Conservation (phyloP, 2,888 invertebrate species). For the Drosophila hamatofila region DNA sequence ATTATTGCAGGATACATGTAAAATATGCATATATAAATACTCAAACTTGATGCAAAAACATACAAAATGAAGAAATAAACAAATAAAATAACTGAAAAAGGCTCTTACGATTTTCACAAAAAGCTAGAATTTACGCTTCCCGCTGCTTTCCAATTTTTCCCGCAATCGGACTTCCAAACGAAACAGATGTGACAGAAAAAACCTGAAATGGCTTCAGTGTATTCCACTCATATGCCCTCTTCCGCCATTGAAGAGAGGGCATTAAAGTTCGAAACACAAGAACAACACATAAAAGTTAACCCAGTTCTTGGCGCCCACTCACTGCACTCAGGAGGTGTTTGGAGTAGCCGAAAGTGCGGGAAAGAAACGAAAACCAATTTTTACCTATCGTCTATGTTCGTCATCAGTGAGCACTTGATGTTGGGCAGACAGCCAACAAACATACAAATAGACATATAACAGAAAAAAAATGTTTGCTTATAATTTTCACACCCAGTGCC, state of each 20-base stretch:
- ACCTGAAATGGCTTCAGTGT: too few species aligned
- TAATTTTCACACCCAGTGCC: constrained; percentile 63
- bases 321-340: constrained; percentile 53
- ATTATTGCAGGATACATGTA: too few species aligned
- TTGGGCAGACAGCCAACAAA: constrained; percentile 65
- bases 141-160: too few species aligned
- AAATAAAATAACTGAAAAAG: too few species aligned
- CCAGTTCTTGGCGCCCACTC: constrained; percentile 68
- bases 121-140: too few species aligned
- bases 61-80: too few species aligned
- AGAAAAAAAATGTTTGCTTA: constrained; percentile 55
- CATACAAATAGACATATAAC: constrained; percentile 25
- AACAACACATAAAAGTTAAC: constrained; percentile 55
- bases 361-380: constrained; percentile 35
- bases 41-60: too few species aligned
- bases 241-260: background rate
- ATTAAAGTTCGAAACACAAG: constrained; percentile 3
- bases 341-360: constrained; percentile 29
- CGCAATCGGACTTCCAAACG: too few species aligned
- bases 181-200: too few species aligned
- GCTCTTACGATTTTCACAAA: too few species aligned
- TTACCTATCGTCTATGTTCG: constrained; percentile 58
- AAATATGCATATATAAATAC: too few species aligned
- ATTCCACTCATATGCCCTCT: background rate
- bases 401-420: constrained; percentile 42